Evolutionary conservation across 2,888 invertebrate genomes (phyloP).

Genomic region (Leptopilina syphax): DNA sequence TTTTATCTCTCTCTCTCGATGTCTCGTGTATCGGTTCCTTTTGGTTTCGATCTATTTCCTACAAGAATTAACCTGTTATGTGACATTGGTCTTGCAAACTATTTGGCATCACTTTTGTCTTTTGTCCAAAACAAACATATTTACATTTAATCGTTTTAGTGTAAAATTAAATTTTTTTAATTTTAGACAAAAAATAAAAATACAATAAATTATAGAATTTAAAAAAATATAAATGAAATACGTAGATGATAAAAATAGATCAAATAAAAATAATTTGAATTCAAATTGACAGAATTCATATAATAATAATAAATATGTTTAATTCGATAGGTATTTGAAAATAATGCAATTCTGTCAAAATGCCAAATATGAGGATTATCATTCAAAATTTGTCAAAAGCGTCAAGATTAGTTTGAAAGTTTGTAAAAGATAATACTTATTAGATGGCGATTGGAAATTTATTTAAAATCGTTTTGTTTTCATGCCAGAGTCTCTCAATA

Average conservation of each 20-base stretch:
- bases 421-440: conserved; percentile 11
- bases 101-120: conserved; percentile 14
- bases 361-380: not conserved
- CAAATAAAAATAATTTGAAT: too few relatives aligned
- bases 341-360: not conserved
- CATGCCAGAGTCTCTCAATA: conserved; percentile 42
- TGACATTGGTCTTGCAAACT: conserved; percentile 8
- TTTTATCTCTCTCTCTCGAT: not conserved
- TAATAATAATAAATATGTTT: too few relatives aligned
- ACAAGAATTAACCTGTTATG: conserved; percentile 18
- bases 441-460: conserved; percentile 5
- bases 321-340: not conserved
- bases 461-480: conserved; percentile 42
- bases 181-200: too few relatives aligned
- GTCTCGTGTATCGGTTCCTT: conserved; percentile 23
- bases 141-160: too few relatives aligned
- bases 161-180: too few relatives aligned
- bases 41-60: conserved; percentile 17
- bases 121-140: not conserved
- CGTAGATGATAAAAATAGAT: too few relatives aligned
- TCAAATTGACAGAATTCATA: too few relatives aligned
- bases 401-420: not conserved
- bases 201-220: too few relatives aligned
- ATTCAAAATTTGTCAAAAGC: not conserved
- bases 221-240: too few relatives aligned